Percentiles rank a stretch among this genome's conserved stretches.
These are phyloP conservation scores for Scomber colias DNA, from an alignment of 2,113 vertebrate genomes.

Conservation along the genomic window DNA sequence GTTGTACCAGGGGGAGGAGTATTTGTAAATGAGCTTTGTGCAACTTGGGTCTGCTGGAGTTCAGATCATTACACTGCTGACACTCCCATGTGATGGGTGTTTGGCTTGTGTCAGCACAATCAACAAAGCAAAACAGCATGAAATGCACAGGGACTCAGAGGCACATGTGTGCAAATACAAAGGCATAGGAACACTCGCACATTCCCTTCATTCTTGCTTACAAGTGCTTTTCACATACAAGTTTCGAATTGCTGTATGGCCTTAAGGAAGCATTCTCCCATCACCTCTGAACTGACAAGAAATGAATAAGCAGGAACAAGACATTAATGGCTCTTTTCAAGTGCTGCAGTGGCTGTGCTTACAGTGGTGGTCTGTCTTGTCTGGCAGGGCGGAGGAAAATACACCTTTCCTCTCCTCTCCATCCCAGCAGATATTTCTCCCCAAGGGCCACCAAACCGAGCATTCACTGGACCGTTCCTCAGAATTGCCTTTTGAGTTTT, in stretches of 20 bases:
- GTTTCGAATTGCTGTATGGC: constrained; percentile 27
- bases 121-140: constrained; percentile 26
- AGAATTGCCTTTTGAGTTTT: constrained; percentile 17
- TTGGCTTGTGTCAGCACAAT: constrained; percentile 70
- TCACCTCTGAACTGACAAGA: constrained; percentile 47
- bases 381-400: constrained; percentile 2
- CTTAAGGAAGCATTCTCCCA: constrained; percentile 16
- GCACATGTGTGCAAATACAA: background rate
- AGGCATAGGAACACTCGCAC: background rate
- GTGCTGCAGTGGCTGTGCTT: background rate
- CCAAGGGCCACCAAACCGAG: constrained; percentile 2
- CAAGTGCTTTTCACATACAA: background rate
- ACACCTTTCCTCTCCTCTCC: background rate
- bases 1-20: constrained; percentile 16
- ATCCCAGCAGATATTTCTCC: constrained; percentile 17
- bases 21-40: constrained; percentile 63
- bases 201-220: background rate
- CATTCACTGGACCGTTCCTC: constrained; percentile 11
- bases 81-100: constrained; percentile 37
- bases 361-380: constrained; percentile 2
- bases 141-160: constrained; percentile 9
- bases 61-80: constrained; percentile 32
- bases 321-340: constrained; percentile 29
- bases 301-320: constrained; percentile 38
- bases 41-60: constrained; percentile 29